Percentiles rank a stretch among this genome's conserved stretches.
Evolutionary conservation across 2,113 vertebrate species (phyloP).

Genomic region (Colinus virginianus): DNA sequence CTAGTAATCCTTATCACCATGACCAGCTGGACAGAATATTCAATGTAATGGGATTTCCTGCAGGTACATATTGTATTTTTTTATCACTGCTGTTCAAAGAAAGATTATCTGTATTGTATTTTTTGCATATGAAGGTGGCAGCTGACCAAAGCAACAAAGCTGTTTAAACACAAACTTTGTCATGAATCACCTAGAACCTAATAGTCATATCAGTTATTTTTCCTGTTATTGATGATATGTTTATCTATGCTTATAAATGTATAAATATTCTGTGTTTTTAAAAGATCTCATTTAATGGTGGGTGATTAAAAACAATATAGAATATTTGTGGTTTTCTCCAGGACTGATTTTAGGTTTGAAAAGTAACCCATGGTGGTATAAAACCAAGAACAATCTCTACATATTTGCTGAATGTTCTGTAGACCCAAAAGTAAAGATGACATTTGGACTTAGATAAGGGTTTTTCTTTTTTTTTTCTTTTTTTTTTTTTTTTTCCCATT

Average conservation of each 20-base stretch:
- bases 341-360: not conserved
- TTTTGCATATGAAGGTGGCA: slow-evolving; percentile 55
- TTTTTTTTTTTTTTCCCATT: fast-evolving
- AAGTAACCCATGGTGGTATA: not conserved
- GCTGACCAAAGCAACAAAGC: slow-evolving; percentile 49
- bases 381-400: not conserved
- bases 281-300: not conserved
- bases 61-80: slow-evolving; percentile 84
- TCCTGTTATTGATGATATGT: not conserved
- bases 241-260: not conserved
- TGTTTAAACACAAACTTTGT: slow-evolving; percentile 44
- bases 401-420: not conserved
- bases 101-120: slow-evolving; percentile 54
- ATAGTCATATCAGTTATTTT: not conserved
- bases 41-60: slow-evolving; percentile 99
- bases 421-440: not conserved
- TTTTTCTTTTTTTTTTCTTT: not conserved
- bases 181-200: not conserved
- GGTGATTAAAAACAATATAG: not conserved
- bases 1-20: slow-evolving; percentile 99
- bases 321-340: not conserved
- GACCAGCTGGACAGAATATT: slow-evolving; percentile 99
- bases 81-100: slow-evolving; percentile 65
- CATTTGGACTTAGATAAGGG: not conserved
- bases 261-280: not conserved